phyloP scores from a whole-genome alignment of 2,113 vertebrate species.

The Neodon shergylaensis region DNA sequence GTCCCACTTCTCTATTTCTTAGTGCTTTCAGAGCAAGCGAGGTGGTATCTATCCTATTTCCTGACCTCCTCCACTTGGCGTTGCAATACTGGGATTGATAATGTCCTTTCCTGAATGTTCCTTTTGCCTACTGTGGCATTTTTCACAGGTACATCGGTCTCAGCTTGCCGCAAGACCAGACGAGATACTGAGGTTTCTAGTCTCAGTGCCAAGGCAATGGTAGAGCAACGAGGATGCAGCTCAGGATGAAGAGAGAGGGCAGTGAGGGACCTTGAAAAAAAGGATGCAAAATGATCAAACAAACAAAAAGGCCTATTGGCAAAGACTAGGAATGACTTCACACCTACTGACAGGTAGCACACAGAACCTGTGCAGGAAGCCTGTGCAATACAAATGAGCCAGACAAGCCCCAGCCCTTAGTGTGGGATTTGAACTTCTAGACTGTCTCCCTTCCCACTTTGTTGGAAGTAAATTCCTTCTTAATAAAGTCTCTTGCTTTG shows the following conservation, averaged over 20 bases:
- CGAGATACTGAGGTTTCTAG: background rate
- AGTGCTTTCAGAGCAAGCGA: background rate
- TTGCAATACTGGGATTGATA: background rate
- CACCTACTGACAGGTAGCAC: background rate
- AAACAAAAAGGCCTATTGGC: background rate
- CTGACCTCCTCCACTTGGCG: accelerated
- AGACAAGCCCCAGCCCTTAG: background rate
- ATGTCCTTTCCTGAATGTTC: background rate
- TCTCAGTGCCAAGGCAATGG: too few relatives aligned
- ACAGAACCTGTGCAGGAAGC: background rate
- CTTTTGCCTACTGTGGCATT: background rate
- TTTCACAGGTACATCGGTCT: background rate
- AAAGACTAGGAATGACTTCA: background rate
- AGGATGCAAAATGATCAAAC: background rate
- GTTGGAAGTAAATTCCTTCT: background rate
- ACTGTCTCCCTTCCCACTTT: background rate
- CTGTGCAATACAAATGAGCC: background rate
- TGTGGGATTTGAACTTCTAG: background rate
- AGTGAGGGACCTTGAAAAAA: background rate
- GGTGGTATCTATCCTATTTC: background rate
- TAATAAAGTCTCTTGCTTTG: background rate
- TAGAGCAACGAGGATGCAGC: background rate
- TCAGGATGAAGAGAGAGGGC: background rate
- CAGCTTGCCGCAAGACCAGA: background rate
- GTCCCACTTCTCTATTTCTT: background rate